Base-by-base conservation (phyloP, 2,888 invertebrate genomes). In the Nomada goodeniana region DNA sequence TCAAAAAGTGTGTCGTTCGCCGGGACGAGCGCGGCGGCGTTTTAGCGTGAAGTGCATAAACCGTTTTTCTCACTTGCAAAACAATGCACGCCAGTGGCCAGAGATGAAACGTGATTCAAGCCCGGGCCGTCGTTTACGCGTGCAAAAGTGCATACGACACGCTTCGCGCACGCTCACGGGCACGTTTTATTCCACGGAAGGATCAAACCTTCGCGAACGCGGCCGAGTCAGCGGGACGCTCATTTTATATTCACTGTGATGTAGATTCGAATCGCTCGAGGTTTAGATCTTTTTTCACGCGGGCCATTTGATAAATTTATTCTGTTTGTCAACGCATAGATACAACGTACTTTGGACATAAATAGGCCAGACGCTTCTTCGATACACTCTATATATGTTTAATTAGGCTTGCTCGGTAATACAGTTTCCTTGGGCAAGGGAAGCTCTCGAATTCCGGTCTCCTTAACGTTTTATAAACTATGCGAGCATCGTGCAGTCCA, bases 11-110 rank as follows among this genome's bases (percentile, higher is more conserved):
- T 67, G 76, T 61, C 61, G 77, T 68, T 76, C 36, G 36, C 36
- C 29, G 65, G 52, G 42, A 52, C 60, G 50, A 36, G 50, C 59
- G 42, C 15, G 60, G 68, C 76, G 23, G 57, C 44, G 52, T 77
- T 76, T 77, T 57, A 52, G 47, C 64, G 67, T 79, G 63, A 52
- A 76, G 77, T 57, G 36, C 36, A 60, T 55, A 67, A 76, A 68
- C 67, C 67, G 61, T 78, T 78, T 78, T 75, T 76, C 60, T 59
- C 67, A 42, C 15, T 42, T 9, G 47, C 20, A 60, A 67, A 60
- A 76, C 60, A 78, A 78, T 60, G 53, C 53, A 3, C n/a, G 15
- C 20, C 20, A 67, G 20, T 36, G 26, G 60, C 13, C 23, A 60
- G 60, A 78, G 67, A 78, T 68, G 67, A 60, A 61, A 55, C 60